phyloP scores from a whole-genome alignment of 2,113 vertebrate genomes.

The Meriones unguiculatus region DNA sequence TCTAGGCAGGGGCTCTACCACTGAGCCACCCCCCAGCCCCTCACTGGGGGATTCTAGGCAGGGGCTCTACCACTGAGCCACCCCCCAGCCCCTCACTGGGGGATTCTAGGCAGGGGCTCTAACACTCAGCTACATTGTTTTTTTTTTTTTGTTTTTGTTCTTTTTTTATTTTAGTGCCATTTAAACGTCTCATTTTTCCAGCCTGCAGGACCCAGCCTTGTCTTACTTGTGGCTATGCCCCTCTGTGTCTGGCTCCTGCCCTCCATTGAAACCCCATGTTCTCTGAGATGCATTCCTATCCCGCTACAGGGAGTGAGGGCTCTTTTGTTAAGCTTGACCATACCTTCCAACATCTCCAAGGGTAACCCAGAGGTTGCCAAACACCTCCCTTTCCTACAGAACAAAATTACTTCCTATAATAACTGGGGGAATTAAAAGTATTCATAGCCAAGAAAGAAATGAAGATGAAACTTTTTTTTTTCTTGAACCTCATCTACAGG shows the following conservation, averaged over 20 bases:
- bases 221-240: not conserved
- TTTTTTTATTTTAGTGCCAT: not conserved
- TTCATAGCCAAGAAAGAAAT: slow-evolving; percentile 18
- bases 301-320: not conserved
- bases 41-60: not conserved
- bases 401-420: slow-evolving; percentile 16
- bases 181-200: not conserved
- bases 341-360: rapidly evolving
- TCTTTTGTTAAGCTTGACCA: not conserved
- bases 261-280: not conserved
- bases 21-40: not conserved
- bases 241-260: not conserved
- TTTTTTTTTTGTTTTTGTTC: no score
- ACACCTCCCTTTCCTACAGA: not conserved
- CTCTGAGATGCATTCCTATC: not conserved
- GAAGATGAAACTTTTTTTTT: slow-evolving; percentile 19
- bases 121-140: not conserved
- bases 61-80: not conserved
- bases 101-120: not conserved
- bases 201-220: not conserved
- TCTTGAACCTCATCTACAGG: not conserved
- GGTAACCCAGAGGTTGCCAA: not conserved
- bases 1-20: not conserved
- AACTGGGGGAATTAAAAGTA: not conserved
- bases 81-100: not conserved